Evolutionary conservation across 2,113 vertebrate species (phyloP), one percentile per base, ranked within the genome.

Genomic region (Numenius arquata): DNA sequence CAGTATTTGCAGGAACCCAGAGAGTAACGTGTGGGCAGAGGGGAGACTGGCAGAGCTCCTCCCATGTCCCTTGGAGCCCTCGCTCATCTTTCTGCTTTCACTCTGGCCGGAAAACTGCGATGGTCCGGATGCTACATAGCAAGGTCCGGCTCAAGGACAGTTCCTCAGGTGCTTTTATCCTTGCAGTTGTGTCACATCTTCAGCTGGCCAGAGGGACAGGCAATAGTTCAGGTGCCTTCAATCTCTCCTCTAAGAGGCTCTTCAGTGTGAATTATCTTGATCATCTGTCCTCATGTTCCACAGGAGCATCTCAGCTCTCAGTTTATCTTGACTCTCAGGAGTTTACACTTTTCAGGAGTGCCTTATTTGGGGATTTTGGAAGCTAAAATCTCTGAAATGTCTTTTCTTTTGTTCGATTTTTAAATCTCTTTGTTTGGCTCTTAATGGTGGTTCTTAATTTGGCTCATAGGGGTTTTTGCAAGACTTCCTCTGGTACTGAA

Each of bases 281-380:
- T 93, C 34, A 30, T 84, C 82, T 68, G 18, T 36, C 80, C 66
- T 91, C 30, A 0, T 27, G 10, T 80, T 82, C 88, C 47, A 21
- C 29, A 20, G 73, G 62, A 84, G 56, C 80, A 61, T 50, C 76
- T 93, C 80, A 8, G 34, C 85, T 74, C 88, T 85, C 17, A 0
- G 22, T 80, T 88, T 40, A 30, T 75, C 58, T 70, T 19, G 36
- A 77, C 12, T 85, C 91, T 95, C 89, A 89, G 95, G 86, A 96
- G 88, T 81, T 93, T 72, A 62, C 23, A 10, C 59, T 91, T 79
- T 80, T 30, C 72, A 81, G 55, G 41, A 83, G 72, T 81, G 85
- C 68, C 68, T 90, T 70, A 40, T 70, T 74, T 30, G 50, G 61
- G 85, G 78, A 59, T 93, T 93, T 90, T 85, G 36, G 75, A 56